Base-by-base conservation (phyloP, 2,888 invertebrate species). In the Phaedon cochleariae region DNA sequence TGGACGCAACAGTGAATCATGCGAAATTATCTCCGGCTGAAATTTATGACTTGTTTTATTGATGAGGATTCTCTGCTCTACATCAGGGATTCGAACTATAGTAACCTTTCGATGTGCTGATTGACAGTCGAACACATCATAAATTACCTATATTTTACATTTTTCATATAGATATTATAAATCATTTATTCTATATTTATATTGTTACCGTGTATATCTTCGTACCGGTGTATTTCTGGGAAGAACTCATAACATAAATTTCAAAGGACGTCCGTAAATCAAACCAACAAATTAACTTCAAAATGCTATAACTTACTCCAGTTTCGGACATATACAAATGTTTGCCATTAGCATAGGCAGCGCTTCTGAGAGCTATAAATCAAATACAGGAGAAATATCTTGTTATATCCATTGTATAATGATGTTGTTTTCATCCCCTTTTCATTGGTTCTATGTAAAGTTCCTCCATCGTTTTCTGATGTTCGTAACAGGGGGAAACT, bases 231-330 rank as follows among this genome's bases (percentile, higher is more conserved):
- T 1, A 41, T 41, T 41, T 41, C 15, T 41, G 15, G 7, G 7
- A n/a, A 67, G 70, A 67, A 69, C 51, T 67, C 70, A 69, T 74
- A 72, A 71, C 68, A 66, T 66, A 68, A 71, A 71, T 75, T 76
- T 74, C 75, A 74, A 75, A 75, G 74, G 79, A 79, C 74, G 74
- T 73, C 71, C 81, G 82, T 83, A 83, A 83, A 83, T 83, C 83
- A 83, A 83, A 83, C 81, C 81, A 83, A 82, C 83, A 83, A 83
- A 83, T 83, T 83, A 83, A 83, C 81, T 82, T 82, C 81, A 80
- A 82, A 82, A 81, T 77, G 81, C 81, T 79, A 81, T 82, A 82
- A 82, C 78, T 82, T 82, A 81, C 77, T 81, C 76, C 76, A 73
- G 76, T 77, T 77, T 76, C 76, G 77, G 83, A 82, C 83, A 78